These are phyloP conservation scores for Eptatretus burgeri DNA, from an alignment of 2,113 vertebrate species.

Conservation along the genomic window DNA sequence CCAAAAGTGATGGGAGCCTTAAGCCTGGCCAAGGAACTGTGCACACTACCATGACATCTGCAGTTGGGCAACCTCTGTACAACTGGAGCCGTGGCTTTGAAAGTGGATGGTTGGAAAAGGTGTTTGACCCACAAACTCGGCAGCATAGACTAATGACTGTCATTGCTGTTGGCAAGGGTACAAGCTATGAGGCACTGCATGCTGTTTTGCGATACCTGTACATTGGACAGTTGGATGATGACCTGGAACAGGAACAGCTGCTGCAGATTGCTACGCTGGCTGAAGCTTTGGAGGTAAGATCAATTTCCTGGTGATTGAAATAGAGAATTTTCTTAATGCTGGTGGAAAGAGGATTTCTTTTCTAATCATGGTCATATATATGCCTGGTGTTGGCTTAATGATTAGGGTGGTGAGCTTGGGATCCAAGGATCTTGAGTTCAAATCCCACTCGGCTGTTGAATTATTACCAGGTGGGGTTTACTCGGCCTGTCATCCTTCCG, in stretches of 20 bases:
- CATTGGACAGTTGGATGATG: conserved; percentile 34
- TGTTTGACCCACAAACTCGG: conserved; percentile 30
- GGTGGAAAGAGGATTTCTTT: no score
- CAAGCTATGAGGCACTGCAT: conserved; percentile 17
- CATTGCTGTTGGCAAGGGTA: conserved; percentile 32
- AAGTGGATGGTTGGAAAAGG: conserved; percentile 25
- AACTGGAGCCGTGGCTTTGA: conserved; percentile 43
- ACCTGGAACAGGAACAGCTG: conserved; percentile 21
- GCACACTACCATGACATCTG: no score
- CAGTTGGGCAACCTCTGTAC: no score
- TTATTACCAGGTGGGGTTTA: no score
- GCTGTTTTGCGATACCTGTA: conserved; percentile 49
- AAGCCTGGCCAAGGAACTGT: not conserved
- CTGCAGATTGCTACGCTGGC: conserved; percentile 51
- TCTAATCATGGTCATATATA: no score
- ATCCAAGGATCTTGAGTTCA: no score
- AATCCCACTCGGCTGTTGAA: no score
- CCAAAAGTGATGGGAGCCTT: conserved; percentile 3
- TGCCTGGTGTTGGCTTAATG: no score
- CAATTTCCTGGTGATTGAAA: not conserved
- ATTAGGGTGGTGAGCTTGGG: no score
- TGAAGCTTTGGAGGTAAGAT: conserved; percentile 27
- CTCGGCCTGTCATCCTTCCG: no score
- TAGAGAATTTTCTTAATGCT: no score
- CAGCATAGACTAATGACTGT: conserved; percentile 28